Evolutionary conservation across 2,113 vertebrate species (phyloP).

Genomic region (Oriolus oriolus): DNA sequence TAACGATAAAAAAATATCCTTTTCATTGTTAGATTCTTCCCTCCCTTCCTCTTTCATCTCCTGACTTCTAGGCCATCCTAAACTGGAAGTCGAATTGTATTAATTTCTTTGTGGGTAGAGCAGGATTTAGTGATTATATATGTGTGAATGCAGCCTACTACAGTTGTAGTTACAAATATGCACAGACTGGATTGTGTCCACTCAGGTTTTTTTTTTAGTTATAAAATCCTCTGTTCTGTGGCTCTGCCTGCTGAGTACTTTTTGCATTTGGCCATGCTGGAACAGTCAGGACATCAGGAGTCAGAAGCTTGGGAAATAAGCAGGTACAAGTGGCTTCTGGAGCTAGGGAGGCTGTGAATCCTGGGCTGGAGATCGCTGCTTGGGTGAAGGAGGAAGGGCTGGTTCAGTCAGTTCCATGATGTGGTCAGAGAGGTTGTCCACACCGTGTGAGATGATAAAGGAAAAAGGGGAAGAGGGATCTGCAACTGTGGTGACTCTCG

Average conservation of each 20-base stretch:
- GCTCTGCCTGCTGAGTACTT: background rate
- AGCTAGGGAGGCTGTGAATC: background rate
- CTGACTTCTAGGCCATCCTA: background rate
- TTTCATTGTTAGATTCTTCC: background rate
- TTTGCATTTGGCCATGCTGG: background rate
- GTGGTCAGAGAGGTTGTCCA: background rate
- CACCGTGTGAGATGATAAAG: background rate
- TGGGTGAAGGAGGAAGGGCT: background rate
- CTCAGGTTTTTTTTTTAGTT: background rate
- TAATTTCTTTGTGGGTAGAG: background rate
- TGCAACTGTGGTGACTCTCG: background rate
- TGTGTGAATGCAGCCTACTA: background rate
- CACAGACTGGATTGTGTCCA: background rate
- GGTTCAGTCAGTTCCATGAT: background rate
- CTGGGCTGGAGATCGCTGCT: background rate
- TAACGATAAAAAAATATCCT: background rate
- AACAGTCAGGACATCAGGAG: background rate
- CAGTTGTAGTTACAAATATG: background rate
- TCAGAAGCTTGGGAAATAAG: background rate
- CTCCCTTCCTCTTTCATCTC: background rate
- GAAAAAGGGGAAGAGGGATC: background rate
- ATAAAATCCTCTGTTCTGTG: background rate
- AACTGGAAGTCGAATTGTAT: background rate
- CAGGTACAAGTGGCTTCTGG: background rate
- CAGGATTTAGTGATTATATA: background rate